These are phyloP conservation scores for Oreochromis mossambicus DNA, from an alignment of 2,797 vertebrate species.

Conservation along the genomic window DNA sequence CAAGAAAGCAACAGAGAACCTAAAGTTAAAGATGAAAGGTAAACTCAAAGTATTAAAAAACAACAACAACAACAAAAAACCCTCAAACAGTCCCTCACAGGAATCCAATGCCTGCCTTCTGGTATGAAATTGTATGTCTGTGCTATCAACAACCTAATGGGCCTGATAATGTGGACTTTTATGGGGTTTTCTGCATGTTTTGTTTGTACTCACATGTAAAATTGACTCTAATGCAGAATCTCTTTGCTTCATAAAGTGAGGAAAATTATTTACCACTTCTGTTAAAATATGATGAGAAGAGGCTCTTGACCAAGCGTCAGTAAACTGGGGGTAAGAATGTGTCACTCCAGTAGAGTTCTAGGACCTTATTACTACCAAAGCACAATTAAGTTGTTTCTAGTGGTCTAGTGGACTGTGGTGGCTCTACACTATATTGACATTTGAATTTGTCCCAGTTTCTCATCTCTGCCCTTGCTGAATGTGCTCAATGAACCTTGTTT, in stretches of 20 bases:
- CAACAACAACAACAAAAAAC: fast-evolving
- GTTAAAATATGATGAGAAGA: background rate
- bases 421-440: background rate
- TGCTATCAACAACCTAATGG: background rate
- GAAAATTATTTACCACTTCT: background rate
- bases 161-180: background rate
- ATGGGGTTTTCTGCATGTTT: background rate
- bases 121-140: background rate
- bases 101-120: background rate
- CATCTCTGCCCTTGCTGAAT: background rate
- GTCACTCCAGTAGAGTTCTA: background rate
- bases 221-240: background rate
- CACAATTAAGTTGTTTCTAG: background rate
- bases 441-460: background rate
- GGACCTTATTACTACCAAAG: background rate
- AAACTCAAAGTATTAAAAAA: background rate
- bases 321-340: background rate
- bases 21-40: background rate
- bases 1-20: background rate
- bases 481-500: background rate
- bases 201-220: background rate
- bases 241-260: background rate
- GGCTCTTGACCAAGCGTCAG: background rate
- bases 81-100: background rate
- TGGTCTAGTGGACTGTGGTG: background rate